phyloP scores from a whole-genome alignment of 2,888 invertebrate genomes.

The Lypha dubia region DNA sequence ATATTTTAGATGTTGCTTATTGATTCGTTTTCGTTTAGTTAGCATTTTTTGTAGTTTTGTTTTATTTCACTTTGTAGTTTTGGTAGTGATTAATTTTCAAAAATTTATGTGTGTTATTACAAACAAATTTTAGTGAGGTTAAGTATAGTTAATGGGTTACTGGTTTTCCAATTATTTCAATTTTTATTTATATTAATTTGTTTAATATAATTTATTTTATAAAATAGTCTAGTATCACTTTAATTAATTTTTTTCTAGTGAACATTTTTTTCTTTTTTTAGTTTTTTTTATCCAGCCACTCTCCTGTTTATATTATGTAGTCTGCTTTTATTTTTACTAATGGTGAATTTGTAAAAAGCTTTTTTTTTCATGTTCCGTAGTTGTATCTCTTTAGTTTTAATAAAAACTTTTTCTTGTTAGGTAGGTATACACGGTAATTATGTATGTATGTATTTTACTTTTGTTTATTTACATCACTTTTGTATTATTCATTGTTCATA shows the following conservation, averaged over 20 bases:
- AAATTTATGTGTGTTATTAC: slow-evolving; percentile 4
- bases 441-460: too few species aligned
- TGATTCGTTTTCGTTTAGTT: too few species aligned
- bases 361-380: slow-evolving; percentile 12
- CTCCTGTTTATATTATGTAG: slow-evolving; percentile 52
- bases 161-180: background rate
- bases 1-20: too few species aligned
- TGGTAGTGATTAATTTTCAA: too few species aligned
- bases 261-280: slow-evolving; percentile 15
- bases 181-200: background rate
- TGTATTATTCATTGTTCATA: background rate
- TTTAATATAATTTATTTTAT: slow-evolving; percentile 8
- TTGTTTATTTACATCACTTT: background rate
- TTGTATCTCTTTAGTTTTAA: slow-evolving; percentile 14
- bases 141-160: slow-evolving; percentile 16
- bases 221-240: background rate
- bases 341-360: slow-evolving; percentile 53
- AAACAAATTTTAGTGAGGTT: slow-evolving; percentile 56
- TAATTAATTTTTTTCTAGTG: too few species aligned
- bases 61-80: too few species aligned
- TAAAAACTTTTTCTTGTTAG: slow-evolving; percentile 6
- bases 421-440: background rate
- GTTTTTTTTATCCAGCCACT: slow-evolving; percentile 11
- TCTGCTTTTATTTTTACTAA: slow-evolving; percentile 25
- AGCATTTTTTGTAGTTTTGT: too few species aligned